Conservation (phyloP, 1,140 invertebrate genomes). For the Drosophila persimilis region DNA sequence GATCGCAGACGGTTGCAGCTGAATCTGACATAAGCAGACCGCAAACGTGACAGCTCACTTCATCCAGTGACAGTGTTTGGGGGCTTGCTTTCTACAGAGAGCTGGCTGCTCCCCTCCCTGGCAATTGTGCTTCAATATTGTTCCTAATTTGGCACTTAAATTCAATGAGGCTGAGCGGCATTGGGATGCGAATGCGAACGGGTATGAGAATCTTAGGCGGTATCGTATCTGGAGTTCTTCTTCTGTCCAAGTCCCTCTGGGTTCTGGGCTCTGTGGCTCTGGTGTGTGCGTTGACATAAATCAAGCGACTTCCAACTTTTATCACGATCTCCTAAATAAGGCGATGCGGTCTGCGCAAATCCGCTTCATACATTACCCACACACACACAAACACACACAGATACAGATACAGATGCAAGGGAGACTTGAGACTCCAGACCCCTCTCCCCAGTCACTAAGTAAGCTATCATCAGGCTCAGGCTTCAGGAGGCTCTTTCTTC, state of each 20-base stretch:
- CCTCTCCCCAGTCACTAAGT: constrained; percentile 70
- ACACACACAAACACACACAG: constrained; percentile 6
- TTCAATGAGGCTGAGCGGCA: constrained; percentile 25
- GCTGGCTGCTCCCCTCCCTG: background rate
- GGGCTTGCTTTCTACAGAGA: constrained; percentile 10
- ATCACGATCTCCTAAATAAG: constrained; percentile 83
- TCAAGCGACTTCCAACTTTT: constrained; percentile 83
- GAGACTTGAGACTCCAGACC: constrained; percentile 1
- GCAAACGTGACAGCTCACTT: constrained; percentile 81
- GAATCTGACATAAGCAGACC: constrained; percentile 78
- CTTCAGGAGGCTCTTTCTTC: constrained; percentile 12
- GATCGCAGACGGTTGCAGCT: constrained; percentile 60
- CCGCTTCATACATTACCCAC: constrained; percentile 73
- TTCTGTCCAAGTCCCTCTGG: constrained; percentile 20
- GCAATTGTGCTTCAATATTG: constrained; percentile 74
- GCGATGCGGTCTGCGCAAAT: constrained; percentile 71
- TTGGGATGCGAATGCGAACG: constrained; percentile 6
- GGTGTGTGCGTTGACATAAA: constrained; percentile 78
- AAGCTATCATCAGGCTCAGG: constrained; percentile 79
- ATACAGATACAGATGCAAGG: too few relatives aligned
- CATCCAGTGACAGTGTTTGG: constrained; percentile 63
- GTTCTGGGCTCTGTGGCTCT: background rate
- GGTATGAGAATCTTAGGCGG: background rate
- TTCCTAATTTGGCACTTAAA: constrained; percentile 79
- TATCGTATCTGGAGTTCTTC: constrained; percentile 3